Percentiles rank a stretch among this genome's conserved stretches.
phyloP scores from a whole-genome alignment of 1,140 invertebrate genomes.

The Argopecten irradians region DNA sequence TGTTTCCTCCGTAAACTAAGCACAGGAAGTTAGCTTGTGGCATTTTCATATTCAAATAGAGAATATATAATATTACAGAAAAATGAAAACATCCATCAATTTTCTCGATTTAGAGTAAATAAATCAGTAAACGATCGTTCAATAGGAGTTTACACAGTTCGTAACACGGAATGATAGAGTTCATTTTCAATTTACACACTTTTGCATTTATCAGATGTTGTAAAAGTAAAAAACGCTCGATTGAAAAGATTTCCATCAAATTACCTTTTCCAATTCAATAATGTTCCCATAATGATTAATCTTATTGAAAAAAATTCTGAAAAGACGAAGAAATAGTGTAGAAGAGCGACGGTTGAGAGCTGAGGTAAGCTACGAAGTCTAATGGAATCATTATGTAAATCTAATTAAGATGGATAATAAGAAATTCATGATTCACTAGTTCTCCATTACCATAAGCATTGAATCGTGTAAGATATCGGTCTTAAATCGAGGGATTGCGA shows the following conservation, averaged over 20 bases:
- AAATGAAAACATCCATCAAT: not conserved
- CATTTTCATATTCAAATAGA: not conserved
- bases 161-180: not conserved
- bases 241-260: slow-evolving; percentile 3
- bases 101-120: not conserved
- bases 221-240: not conserved
- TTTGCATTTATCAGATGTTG: not conserved
- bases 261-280: not conserved
- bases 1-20: not conserved
- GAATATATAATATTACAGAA: not conserved
- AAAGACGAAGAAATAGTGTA: not conserved
- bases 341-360: not conserved
- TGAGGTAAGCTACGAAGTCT: not conserved
- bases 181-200: not conserved
- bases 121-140: not conserved
- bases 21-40: too few species aligned
- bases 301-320: not conserved
- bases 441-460: not conserved
- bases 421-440: not conserved
- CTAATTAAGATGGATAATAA: not conserved
- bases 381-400: slow-evolving; percentile 23
- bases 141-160: not conserved
- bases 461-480: slow-evolving; percentile 7
- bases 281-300: not conserved
- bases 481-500: not conserved